Evolutionary conservation across 2,888 invertebrate genomes (phyloP).

Genomic region (Morpho achilles): DNA sequence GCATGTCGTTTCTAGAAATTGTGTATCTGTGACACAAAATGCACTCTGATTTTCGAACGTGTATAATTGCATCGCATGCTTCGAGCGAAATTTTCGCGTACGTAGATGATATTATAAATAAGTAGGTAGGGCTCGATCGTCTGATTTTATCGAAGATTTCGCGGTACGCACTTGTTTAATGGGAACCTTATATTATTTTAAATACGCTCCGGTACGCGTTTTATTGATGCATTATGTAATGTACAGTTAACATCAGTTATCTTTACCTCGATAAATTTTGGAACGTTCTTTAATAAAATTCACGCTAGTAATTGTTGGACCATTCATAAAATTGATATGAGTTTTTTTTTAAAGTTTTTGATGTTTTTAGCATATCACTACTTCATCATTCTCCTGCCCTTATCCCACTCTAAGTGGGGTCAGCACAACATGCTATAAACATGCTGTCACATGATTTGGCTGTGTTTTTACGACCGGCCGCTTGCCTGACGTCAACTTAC

Average conservation of each 20-base stretch:
- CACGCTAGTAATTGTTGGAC: neutral
- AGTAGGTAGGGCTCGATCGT: constrained; percentile 47
- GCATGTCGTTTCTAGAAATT: constrained; percentile 38
- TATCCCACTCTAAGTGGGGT: too few species aligned
- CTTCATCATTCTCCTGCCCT: too few species aligned
- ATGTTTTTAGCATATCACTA: too few species aligned
- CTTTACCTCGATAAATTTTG: neutral
- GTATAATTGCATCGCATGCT: constrained; percentile 61
- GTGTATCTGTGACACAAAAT: constrained; percentile 28
- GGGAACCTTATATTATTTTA: constrained; percentile 29
- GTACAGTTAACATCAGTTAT: constrained; percentile 21
- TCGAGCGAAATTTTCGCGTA: constrained; percentile 56
- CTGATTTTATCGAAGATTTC: constrained; percentile 35
- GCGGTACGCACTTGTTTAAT: constrained; percentile 24
- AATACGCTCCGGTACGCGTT: constrained; percentile 21
- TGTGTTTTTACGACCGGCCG: too few species aligned
- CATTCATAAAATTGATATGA: neutral
- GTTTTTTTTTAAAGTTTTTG: neutral
- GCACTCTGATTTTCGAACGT: constrained; percentile 56
- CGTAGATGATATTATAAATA: constrained; percentile 50
- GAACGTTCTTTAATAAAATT: constrained; percentile 2
- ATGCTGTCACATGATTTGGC: too few species aligned
- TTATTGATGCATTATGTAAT: constrained; percentile 22
- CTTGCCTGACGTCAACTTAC: too few species aligned
- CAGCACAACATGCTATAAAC: too few species aligned